Evolutionary conservation across 2,113 vertebrate genomes (phyloP).

Genomic region (Patagioenas fasciata): DNA sequence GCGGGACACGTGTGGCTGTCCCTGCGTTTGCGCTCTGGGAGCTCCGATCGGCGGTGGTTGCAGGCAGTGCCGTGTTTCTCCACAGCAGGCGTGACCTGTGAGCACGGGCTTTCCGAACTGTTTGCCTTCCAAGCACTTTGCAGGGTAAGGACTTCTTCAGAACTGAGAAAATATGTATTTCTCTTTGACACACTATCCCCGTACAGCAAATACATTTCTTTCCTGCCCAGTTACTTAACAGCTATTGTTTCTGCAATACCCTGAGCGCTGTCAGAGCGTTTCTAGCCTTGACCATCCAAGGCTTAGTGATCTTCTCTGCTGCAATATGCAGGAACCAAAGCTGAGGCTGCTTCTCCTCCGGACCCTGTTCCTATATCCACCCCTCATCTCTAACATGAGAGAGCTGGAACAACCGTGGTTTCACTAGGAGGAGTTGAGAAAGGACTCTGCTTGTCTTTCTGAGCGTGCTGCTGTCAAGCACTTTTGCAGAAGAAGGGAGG

Average conservation of each 20-base stretch:
- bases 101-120: neutral
- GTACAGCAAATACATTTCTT: neutral
- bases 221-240: neutral
- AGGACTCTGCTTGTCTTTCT: neutral
- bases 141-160: neutral
- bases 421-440: neutral
- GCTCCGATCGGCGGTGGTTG: neutral
- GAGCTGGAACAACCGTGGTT: fast-evolving
- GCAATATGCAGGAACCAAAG: neutral
- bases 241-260: neutral
- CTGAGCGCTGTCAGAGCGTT: neutral
- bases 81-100: neutral
- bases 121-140: neutral
- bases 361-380: neutral
- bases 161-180: neutral
- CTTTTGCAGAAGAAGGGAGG: neutral
- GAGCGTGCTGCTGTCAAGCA: neutral
- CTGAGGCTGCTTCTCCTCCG: neutral
- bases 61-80: neutral
- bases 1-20: neutral
- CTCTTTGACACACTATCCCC: neutral
- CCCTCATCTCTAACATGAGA: neutral
- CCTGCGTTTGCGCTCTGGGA: neutral
- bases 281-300: neutral
- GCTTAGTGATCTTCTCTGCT: neutral